Conservation (phyloP, 2,797 vertebrate genomes). For the Halcyon badia region DNA sequence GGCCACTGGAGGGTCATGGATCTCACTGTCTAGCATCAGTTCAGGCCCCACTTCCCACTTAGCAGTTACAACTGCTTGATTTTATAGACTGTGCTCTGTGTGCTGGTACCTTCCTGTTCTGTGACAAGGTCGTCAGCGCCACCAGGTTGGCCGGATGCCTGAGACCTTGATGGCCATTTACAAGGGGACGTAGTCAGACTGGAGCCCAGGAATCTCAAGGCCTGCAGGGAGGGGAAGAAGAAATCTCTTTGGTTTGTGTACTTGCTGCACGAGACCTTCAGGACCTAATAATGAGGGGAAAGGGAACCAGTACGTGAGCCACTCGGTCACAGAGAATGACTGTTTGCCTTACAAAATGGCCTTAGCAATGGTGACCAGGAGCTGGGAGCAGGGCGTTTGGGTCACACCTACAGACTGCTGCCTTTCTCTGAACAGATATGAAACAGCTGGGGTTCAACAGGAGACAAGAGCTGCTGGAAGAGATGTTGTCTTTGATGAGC, state of each 20-base stretch:
- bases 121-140: neutral
- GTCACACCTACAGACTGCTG: neutral
- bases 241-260: neutral
- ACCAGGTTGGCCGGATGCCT: accelerated
- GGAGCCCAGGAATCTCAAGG: neutral
- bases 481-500: conserved; percentile 89
- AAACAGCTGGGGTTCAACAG: conserved; percentile 81
- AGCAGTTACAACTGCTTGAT: neutral
- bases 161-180: neutral
- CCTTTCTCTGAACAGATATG: conserved; percentile 79
- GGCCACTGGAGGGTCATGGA: accelerated
- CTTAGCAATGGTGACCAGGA: neutral
- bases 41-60: neutral
- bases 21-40: neutral
- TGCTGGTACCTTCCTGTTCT: neutral
- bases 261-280: neutral
- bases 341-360: neutral
- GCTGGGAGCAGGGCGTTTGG: neutral
- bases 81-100: neutral
- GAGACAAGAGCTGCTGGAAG: conserved; percentile 81
- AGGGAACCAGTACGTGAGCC: accelerated
- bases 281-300: neutral
- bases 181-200: neutral
- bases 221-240: neutral
- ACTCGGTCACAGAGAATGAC: neutral